phyloP scores from a whole-genome alignment of 2,113 vertebrate species.

The Falcunculus frontatus region DNA sequence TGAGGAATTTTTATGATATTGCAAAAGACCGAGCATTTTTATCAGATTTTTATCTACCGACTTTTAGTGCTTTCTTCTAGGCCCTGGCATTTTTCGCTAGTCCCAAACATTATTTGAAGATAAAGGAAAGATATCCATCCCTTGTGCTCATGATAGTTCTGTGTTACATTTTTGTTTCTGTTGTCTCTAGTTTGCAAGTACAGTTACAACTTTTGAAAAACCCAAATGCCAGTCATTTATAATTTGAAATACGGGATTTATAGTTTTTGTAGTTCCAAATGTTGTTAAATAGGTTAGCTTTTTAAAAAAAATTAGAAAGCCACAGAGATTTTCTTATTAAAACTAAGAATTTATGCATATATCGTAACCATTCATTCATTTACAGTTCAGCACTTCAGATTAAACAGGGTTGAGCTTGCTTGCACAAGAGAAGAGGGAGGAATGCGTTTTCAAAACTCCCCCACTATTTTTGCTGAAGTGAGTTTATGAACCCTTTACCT shows the following conservation, averaged over 20 bases:
- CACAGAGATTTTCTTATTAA: background rate
- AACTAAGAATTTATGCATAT: background rate
- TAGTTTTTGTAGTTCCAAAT: background rate
- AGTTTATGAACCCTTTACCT: background rate
- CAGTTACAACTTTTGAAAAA: background rate
- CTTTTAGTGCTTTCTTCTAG: background rate
- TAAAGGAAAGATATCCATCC: background rate
- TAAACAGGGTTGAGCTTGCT: background rate
- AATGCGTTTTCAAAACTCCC: background rate
- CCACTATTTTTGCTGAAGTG: background rate
- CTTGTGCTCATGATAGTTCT: background rate
- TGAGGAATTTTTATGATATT: background rate
- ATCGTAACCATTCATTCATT: background rate
- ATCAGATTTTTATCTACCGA: background rate
- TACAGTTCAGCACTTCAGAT: background rate
- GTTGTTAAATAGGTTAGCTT: background rate
- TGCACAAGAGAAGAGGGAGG: background rate
- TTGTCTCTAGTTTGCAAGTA: background rate
- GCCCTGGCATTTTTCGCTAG: background rate
- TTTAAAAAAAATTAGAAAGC: background rate
- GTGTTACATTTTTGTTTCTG: background rate
- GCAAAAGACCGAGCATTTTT: background rate
- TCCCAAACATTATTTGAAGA: background rate
- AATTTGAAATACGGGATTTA: background rate
- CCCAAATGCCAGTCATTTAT: rapidly evolving